These are phyloP conservation scores for Hyperopisus bebe DNA, from an alignment of 2,113 vertebrate genomes.

Conservation along the genomic window DNA sequence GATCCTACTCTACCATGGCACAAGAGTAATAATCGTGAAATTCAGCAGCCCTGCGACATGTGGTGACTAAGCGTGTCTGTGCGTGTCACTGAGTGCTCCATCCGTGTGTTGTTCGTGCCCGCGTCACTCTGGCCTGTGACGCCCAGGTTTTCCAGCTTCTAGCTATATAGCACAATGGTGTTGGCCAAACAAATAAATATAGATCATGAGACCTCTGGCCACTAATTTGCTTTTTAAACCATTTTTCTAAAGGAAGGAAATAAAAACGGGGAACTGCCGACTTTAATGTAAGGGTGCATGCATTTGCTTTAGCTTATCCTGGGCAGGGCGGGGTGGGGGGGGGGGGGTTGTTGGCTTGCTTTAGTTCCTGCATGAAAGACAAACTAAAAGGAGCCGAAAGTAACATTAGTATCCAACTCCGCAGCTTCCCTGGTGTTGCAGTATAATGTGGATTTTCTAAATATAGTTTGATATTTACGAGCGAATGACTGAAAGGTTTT, in stretches of 20 bases:
- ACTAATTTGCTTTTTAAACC: conserved; percentile 14
- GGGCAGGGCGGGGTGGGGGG: neutral
- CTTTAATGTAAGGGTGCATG: neutral
- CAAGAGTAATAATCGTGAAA: neutral
- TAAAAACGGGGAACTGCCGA: neutral
- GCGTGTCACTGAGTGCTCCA: neutral
- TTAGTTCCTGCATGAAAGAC: neutral
- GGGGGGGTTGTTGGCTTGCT: neutral
- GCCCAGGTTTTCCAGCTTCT: neutral
- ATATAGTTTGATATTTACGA: conserved; percentile 9
- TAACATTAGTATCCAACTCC: neutral
- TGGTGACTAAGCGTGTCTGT: neutral
- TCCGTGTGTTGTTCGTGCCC: neutral
- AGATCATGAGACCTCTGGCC: neutral
- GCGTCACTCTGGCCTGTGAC: neutral
- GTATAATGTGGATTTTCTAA: conserved; percentile 8
- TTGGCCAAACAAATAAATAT: neutral
- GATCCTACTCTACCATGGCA: neutral
- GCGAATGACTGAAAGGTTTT: conserved; percentile 10
- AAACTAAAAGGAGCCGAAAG: neutral
- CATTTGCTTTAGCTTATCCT: neutral
- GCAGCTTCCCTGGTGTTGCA: neutral
- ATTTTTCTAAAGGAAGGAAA: conserved; percentile 6
- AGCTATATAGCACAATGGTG: neutral
- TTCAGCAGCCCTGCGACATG: neutral